Conservation (phyloP, 2,113 vertebrate species). For the Erythrolamprus reginae region DNA sequence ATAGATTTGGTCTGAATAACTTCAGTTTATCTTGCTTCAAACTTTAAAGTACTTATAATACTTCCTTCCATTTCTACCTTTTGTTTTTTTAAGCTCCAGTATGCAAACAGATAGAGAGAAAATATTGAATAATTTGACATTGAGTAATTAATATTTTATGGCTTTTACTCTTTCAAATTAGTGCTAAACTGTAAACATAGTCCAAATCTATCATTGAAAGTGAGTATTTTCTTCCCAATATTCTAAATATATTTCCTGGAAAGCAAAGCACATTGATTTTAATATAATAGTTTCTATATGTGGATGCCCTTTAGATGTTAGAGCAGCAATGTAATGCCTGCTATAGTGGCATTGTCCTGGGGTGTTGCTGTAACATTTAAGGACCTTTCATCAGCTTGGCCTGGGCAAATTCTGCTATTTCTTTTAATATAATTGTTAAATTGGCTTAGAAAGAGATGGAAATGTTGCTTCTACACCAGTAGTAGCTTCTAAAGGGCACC, state of each 20-base stretch:
- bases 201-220: background rate
- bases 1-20: background rate
- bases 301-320: background rate
- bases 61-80: background rate
- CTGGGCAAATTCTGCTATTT: background rate
- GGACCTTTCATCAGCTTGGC: background rate
- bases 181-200: background rate
- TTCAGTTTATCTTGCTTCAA: background rate
- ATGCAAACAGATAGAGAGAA: background rate
- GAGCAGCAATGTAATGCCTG: background rate
- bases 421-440: background rate
- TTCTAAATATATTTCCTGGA: background rate
- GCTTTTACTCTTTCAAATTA: background rate
- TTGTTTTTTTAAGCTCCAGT: background rate
- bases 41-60: background rate
- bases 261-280: background rate
- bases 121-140: too few relatives aligned
- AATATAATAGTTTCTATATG: background rate
- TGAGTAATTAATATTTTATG: background rate
- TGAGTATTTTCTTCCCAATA: constrained; percentile 1
- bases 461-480: background rate
- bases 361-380: background rate
- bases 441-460: background rate
- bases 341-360: background rate
- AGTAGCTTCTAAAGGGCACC: background rate